Base-by-base conservation (phyloP, 2,888 invertebrate genomes). In the Cephus nigrinus region DNA sequence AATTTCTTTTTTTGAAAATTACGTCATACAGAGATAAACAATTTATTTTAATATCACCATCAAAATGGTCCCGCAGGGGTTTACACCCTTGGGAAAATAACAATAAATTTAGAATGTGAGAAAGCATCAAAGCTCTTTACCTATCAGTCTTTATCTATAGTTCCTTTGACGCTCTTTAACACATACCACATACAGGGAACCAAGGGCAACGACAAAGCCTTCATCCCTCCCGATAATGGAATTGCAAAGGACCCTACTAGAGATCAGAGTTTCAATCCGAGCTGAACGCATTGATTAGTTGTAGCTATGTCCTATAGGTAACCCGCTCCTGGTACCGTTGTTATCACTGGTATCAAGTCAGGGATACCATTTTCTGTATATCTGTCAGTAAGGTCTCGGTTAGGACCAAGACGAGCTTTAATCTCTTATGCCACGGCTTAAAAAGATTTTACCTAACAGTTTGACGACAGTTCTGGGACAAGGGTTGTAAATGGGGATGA, bases 401-500 rank as follows among this genome's bases (percentile, higher is more conserved):
- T 55, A 55, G 23, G 55, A 55, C 55, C 55, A 55, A 55, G 9
- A 23, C 55, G 23, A 55, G 55, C 55, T 23, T 55, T 55, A 55
- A 55, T 55, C 55, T 55, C 55, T 55, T 55, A 23, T 23, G 9
- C 55, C 55, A 23, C 23, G 9, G 9, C 55, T 55, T 55, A 23
- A 23, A 55, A 55, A 55, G 55, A 23, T 55, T 55, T 2, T 55
- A 23, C 55, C 2, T 55, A 55, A 55, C 55, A 55, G 55, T 55
- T 55, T 55, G 55, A 55, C 33, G 71, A 71, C 33, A 71, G 71
- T 31, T 71, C 71, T 12, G 71, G 32, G 71, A 71, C 71, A 33
- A 71, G 71, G 71, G 71, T 71, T 71, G 71, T 71, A 71, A 55
- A 55, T 23, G 71, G 12, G 71, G 71, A 33, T 71, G 71, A 33